phyloP scores from a whole-genome alignment of 2,797 vertebrate species.

The Thunnus albacares region DNA sequence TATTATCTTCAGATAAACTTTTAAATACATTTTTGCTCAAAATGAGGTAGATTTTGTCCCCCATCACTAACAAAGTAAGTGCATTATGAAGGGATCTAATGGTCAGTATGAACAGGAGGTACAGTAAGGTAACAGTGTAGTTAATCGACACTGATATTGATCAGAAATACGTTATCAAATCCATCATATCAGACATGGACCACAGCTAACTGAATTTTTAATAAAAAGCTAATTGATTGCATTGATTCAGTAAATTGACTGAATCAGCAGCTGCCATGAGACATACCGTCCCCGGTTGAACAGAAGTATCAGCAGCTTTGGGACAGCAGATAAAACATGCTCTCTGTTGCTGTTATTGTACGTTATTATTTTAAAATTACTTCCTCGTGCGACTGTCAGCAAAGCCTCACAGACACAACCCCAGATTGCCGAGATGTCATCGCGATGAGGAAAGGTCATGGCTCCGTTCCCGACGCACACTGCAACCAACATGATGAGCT shows the following conservation, averaged over 20 bases:
- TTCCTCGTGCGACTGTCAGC: slow-evolving; percentile 24
- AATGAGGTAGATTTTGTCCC: too few species aligned
- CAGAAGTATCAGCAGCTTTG: slow-evolving; percentile 27
- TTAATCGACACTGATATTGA: slow-evolving; percentile 56
- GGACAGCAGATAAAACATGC: slow-evolving; percentile 9
- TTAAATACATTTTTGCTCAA: too few species aligned
- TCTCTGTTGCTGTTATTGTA: slow-evolving; percentile 8
- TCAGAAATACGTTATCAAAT: slow-evolving; percentile 44
- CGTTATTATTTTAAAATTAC: slow-evolving; percentile 43
- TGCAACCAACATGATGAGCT: slow-evolving; percentile 51
- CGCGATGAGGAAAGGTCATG: slow-evolving; percentile 51
- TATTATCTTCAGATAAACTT: too few species aligned
- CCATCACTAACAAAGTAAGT: too few species aligned
- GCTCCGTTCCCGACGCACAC: slow-evolving; percentile 53
- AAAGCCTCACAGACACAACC: slow-evolving; percentile 31
- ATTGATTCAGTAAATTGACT: slow-evolving; percentile 48
- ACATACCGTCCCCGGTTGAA: background rate
- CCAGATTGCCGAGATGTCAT: slow-evolving; percentile 50
- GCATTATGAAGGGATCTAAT: too few species aligned
- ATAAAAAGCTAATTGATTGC: slow-evolving; percentile 53
- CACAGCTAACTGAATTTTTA: slow-evolving; percentile 46
- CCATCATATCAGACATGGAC: slow-evolving; percentile 46
- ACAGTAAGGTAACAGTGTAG: too few species aligned
- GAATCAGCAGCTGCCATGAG: slow-evolving; percentile 41
- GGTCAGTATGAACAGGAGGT: background rate